phyloP scores from a whole-genome alignment of 1,140 invertebrate species.

The Archegozetes longisetosus region DNA sequence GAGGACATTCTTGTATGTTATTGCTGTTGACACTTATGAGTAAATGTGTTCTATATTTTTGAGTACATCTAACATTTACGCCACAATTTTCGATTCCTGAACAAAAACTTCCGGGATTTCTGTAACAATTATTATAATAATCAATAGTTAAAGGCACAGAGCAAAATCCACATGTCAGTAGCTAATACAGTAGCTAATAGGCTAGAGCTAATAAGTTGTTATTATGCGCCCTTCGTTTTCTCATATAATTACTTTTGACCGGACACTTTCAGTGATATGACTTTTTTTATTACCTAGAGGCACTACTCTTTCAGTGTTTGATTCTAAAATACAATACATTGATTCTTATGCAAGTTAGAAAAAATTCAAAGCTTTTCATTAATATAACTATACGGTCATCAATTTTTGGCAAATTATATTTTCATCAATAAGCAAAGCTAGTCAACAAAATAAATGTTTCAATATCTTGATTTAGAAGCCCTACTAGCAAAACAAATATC shows the following conservation, averaged over 20 bases:
- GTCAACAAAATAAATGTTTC: background rate
- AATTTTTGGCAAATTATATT: too few relatives aligned
- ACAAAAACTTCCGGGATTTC: conserved; percentile 20
- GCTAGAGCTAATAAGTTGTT: background rate
- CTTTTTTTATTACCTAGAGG: too few relatives aligned
- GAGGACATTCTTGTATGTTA: conserved; percentile 21
- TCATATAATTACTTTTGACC: too few relatives aligned
- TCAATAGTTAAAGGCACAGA: conserved; percentile 3
- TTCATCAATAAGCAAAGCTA: background rate
- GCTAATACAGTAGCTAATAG: background rate
- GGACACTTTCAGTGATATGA: too few relatives aligned
- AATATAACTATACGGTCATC: too few relatives aligned
- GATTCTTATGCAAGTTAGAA: too few relatives aligned
- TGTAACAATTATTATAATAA: too few relatives aligned
- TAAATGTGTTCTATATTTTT: conserved; percentile 23
- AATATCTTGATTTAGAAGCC: background rate
- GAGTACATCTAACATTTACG: conserved; percentile 21
- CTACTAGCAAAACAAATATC: background rate
- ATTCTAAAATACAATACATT: too few relatives aligned
- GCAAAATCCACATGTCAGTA: background rate
- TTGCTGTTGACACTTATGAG: conserved; percentile 22
- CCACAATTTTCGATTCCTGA: conserved; percentile 21
- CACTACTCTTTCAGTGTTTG: too few relatives aligned
- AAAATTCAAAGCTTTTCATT: too few relatives aligned
- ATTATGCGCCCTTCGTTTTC: too few relatives aligned